Base-by-base conservation (phyloP, 1,140 invertebrate genomes). In the Bombus ignitus region DNA sequence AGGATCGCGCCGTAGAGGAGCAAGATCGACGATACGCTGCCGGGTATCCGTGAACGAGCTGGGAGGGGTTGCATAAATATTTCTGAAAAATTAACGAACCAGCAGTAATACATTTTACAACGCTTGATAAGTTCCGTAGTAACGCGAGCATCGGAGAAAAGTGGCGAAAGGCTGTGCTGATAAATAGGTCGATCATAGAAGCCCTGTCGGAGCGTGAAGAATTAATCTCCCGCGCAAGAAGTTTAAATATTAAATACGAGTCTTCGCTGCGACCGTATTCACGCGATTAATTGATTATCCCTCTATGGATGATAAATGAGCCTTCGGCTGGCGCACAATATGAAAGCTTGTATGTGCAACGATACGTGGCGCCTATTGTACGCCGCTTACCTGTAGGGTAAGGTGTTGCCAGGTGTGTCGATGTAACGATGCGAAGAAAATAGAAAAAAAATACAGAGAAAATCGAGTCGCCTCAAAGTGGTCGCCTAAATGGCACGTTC, bases 261-360 rank as follows among this genome's bases (percentile, higher is more conserved):
- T 79, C 59, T 59, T 57, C 32, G 62, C 4, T 66, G 80, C 25
- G 62, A 35, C 25, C 65, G 35, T 47, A 15, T 42, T 47, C 42
- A 57, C 66, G 85, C 81, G 86, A 87, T 75, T 79, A 87, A 87
- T 87, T 75, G 86, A 87, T 84, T 79, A 79, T 87, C 82, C 70
- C 25, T 68, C 57, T 44, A 66, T 70, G 70, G 57, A 68, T 87
- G 85, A 87, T 84, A 25, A 77, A 87, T 75, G 85, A 87, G 81
- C 35, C 66, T 22, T 4, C 35, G 28, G n/a, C 35, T 8, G 8
- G 18, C 57, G 39, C n/a, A 32, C 65, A 75, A 78, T 84, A 68
- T 59, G 81, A 68, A 73, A 37, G 39, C 39, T 9, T 28, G 44
- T 71, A 22, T 35, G 15, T 35, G 18, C 44, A 71, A n/a, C 37